phyloP scores from a whole-genome alignment of 1,140 invertebrate species.

The Zaprionus gabonicus region DNA sequence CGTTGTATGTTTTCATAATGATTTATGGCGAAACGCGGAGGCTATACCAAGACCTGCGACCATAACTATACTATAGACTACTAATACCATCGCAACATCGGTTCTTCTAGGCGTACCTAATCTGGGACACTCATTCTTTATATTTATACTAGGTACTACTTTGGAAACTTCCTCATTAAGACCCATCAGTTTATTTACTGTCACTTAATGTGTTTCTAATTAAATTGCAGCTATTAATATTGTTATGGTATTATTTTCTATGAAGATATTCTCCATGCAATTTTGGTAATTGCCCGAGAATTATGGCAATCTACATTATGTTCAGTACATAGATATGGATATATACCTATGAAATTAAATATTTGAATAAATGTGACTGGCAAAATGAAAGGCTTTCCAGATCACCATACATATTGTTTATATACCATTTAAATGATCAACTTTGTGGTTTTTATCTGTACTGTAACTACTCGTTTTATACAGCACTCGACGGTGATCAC shows the following conservation, averaged over 20 bases:
- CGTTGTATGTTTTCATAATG: conserved; percentile 42
- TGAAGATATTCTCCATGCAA: conserved; percentile 46
- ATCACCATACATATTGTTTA: too few relatives aligned
- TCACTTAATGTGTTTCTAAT: neutral
- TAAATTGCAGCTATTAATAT: neutral
- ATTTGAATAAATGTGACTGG: too few relatives aligned
- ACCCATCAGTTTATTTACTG: too few relatives aligned
- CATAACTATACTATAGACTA: neutral
- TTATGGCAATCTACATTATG: conserved; percentile 37
- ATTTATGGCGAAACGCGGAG: conserved; percentile 59
- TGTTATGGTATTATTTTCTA: conserved; percentile 17
- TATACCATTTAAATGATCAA: neutral
- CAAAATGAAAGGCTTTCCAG: too few relatives aligned
- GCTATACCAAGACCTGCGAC: neutral
- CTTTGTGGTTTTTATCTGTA: conserved; percentile 42
- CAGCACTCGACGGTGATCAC: conserved; percentile 53
- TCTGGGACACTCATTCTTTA: conserved; percentile 53
- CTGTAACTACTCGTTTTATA: conserved; percentile 62
- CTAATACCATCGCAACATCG: neutral
- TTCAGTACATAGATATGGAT: conserved; percentile 31
- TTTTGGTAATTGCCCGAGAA: conserved; percentile 43
- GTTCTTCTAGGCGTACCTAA: conserved; percentile 46
- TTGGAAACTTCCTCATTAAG: conserved; percentile 28
- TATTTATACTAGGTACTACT: conserved; percentile 47
- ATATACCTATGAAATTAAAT: neutral